Percentiles rank a stretch among this genome's conserved stretches.
These are phyloP conservation scores for Pimephales promelas DNA, from an alignment of 2,113 vertebrate species.

Conservation along the genomic window DNA sequence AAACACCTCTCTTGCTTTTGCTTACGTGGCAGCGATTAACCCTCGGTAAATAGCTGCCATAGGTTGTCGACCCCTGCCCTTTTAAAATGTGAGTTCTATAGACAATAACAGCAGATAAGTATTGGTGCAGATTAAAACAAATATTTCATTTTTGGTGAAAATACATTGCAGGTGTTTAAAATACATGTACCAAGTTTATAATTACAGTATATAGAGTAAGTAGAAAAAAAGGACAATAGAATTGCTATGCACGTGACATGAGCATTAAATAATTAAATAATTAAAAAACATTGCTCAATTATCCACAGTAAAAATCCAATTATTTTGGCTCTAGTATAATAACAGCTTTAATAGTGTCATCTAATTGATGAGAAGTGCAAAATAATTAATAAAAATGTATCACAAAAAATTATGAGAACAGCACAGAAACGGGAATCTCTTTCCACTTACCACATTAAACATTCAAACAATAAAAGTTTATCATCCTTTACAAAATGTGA, in stretches of 20 bases:
- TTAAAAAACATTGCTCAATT: not conserved
- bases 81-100: not conserved
- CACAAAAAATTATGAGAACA: not conserved
- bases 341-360: not conserved
- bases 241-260: not conserved
- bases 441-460: not conserved
- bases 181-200: not conserved
- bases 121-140: not conserved
- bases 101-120: not conserved
- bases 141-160: not conserved
- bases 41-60: too few species aligned
- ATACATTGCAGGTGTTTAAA: not conserved
- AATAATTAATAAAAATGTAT: not conserved
- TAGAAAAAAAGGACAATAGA: not conserved
- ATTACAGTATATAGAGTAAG: too few species aligned
- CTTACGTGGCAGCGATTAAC: too few species aligned
- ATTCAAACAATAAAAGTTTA: not conserved
- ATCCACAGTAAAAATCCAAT: not conserved
- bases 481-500: not conserved
- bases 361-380: not conserved
- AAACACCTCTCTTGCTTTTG: too few species aligned
- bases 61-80: too few species aligned
- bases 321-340: not conserved
- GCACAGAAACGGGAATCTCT: not conserved
- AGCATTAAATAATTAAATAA: too few species aligned